Evolutionary conservation across 2,888 invertebrate species (phyloP), one percentile per base, ranked within the genome.

Genomic region (Allolobophora icterica): DNA sequence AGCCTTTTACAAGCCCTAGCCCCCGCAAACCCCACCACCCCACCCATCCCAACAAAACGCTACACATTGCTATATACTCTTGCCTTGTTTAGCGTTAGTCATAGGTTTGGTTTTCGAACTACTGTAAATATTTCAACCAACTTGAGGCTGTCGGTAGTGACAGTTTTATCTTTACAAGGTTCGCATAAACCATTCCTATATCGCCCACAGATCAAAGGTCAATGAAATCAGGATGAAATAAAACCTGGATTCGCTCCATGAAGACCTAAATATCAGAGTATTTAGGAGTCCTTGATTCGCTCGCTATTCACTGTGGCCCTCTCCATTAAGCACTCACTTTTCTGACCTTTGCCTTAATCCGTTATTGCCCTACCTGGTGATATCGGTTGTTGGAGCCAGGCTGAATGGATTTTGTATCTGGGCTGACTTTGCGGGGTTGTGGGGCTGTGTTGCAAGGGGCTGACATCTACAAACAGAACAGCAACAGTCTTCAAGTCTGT

Each of bases 351-450:
- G 11, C 6, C 71, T n/a, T 71, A n/a, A 71, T 30, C 71, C 1
- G n/a, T n/a, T 71, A 71, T 71, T 71, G 71, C n/a, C 71, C 11
- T 71, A 71, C 71, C 71, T 71, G 71, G n/a, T 71, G 71, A 71
- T 71, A n/a, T 71, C 71, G 30, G 71, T 71, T 71, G 71, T 13
- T n/a, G 71, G 71, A 71, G n/a, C n/a, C 71, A 71, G 71, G 71
- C 71, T 71, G 71, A 71, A 71, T n/a, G n/a, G 71, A 17, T n/a
- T 71, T 71, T n/a, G 71, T n/a, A 71, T 71, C 71, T 30, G 71
- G 71, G 11, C 5, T 71, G 71, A 30, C n/a, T n/a, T 71, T 71
- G n/a, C 71, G 71, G 71, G 71, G 71, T n/a, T 71, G 71, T 6
- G 30, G 71, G 71, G 71, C 71, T 71, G n/a, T 71, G 71, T n/a